Base-by-base conservation (phyloP, 2,888 invertebrate genomes). In the Tuta absoluta region DNA sequence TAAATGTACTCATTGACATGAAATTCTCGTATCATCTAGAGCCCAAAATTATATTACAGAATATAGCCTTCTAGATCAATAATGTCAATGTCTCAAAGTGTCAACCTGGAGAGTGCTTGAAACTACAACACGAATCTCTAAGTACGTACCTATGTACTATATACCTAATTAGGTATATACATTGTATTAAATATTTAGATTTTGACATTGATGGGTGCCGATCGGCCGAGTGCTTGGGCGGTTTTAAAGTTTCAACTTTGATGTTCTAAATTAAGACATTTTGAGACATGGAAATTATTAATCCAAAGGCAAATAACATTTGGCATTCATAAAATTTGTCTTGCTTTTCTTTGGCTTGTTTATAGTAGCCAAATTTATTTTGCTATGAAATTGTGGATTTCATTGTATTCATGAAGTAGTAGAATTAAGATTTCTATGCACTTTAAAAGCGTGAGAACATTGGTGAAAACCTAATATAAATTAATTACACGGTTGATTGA, bases 11-110 rank as follows among this genome's bases (percentile, higher is more conserved):
- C 72, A 77, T 79, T 80, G 79, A 81, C 77, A 71, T 83, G 77
- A 81, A 84, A 79, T 80, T 81, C 74, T 81, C 76, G 71, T 80
- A 78, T 77, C 33, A 62, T 79, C 79, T 75, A 71, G 73, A 79
- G 79, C 80, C 79, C 77, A 79, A 76, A 73, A 70, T 69, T 19
- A 49, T 49, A 49, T 76, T 72, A 72, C 4, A 33, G 10, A n/a
- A n/a, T n/a, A 33, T 33, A 7, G 33, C 10, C 33, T 10, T 33
- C 10, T 33, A 33, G 33, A 1, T 33, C 33, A 33, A 4, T 33
- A 33, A 8, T 33, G 33, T 8, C 33, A 5, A 33, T 8, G 33
- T 33, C 10, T 33, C 33, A 8, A 33, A 33, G 10, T 33, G 33
- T 33, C 33, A n/a, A n/a, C n/a, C n/a, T n/a, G n/a, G n/a, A n/a